Evolutionary conservation across 2,888 invertebrate genomes (phyloP).

Genomic region (Apomyelois bistriatella): DNA sequence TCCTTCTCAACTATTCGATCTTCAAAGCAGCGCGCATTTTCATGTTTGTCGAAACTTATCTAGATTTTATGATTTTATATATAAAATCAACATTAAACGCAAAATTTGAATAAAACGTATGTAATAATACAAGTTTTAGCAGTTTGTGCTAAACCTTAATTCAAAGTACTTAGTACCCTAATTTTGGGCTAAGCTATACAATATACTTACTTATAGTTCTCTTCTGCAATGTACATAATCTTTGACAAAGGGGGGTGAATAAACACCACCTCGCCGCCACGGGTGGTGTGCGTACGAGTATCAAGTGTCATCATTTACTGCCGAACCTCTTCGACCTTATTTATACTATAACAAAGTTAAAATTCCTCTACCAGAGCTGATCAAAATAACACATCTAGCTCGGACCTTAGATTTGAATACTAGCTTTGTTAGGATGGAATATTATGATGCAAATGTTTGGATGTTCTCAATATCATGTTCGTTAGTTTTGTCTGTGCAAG

Average conservation of each 20-base stretch:
- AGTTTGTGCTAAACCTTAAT: too few relatives aligned
- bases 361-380: slow-evolving; percentile 12
- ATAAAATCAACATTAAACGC: too few relatives aligned
- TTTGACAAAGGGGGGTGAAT: slow-evolving; percentile 54
- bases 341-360: background rate
- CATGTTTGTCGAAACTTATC: too few relatives aligned
- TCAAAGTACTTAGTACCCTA: too few relatives aligned
- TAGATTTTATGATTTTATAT: too few relatives aligned
- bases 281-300: slow-evolving; percentile 59
- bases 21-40: too few relatives aligned
- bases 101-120: too few relatives aligned
- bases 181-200: too few relatives aligned
- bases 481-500: slow-evolving; percentile 1
- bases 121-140: too few relatives aligned
- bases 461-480: background rate
- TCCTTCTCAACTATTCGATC: too few relatives aligned
- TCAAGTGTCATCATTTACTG: slow-evolving; percentile 44
- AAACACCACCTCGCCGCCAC: slow-evolving; percentile 55
- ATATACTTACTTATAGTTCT: background rate
- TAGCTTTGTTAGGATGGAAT: slow-evolving; percentile 1
- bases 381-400: slow-evolving; percentile 41
- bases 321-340: slow-evolving; percentile 3
- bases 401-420: slow-evolving; percentile 44
- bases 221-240: slow-evolving; percentile 26
- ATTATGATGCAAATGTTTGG: slow-evolving; percentile 9